These are phyloP conservation scores for Caretta caretta DNA, from an alignment of 2,113 vertebrate species.

Conservation along the genomic window DNA sequence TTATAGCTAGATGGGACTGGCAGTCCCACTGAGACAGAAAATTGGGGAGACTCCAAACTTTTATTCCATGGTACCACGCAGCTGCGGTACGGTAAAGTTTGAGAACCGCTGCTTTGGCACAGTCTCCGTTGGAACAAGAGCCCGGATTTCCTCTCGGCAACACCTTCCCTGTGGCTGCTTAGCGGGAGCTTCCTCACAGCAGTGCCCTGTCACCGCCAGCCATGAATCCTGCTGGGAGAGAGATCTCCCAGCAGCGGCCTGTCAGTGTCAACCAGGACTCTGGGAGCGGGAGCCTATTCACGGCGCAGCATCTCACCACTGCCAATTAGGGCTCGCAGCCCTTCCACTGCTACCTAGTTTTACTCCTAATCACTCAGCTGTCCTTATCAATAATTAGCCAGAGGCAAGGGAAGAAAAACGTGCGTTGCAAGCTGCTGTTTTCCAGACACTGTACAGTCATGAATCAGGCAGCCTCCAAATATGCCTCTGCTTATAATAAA, in stretches of 20 bases:
- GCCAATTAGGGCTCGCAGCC: background rate
- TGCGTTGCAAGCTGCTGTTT: background rate
- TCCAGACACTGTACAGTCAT: background rate
- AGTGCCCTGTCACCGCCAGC: background rate
- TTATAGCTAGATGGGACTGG: background rate
- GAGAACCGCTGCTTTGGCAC: background rate
- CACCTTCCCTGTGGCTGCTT: background rate
- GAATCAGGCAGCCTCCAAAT: background rate
- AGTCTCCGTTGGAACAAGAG: background rate
- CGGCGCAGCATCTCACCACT: background rate
- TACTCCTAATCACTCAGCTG: conserved; percentile 1
- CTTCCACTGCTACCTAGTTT: background rate
- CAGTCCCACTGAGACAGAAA: background rate
- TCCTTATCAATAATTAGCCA: conserved; percentile 13
- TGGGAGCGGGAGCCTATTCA: background rate
- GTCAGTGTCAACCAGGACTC: background rate
- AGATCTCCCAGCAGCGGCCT: background rate
- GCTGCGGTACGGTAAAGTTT: background rate
- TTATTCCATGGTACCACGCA: background rate
- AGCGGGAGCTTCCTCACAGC: background rate
- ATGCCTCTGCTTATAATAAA: conserved; percentile 28
- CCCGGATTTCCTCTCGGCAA: background rate
- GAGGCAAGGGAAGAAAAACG: background rate
- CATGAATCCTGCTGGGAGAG: background rate
- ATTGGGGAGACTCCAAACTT: background rate